Evolutionary conservation across 2,888 invertebrate genomes (phyloP).

Genomic region (Anoncus sp.): DNA sequence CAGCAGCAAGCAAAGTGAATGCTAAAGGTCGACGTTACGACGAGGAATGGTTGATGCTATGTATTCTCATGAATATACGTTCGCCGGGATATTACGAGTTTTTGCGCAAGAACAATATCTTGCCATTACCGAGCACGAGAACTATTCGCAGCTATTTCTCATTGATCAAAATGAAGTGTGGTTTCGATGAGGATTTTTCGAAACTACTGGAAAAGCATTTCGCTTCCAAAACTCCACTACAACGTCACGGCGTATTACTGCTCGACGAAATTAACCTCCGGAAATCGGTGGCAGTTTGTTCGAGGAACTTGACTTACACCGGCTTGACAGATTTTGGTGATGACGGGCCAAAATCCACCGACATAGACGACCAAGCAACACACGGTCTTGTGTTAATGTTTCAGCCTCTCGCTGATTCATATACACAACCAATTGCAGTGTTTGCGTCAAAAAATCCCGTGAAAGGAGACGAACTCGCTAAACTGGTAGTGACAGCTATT

Average conservation of each 20-base stretch:
- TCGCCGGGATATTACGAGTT: slow-evolving; percentile 60
- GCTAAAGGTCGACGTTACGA: slow-evolving; percentile 54
- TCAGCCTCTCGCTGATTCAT: too few species aligned
- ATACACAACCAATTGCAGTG: too few species aligned
- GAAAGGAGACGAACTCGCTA: slow-evolving; percentile 38
- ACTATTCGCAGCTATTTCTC: slow-evolving; percentile 61
- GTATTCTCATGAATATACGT: slow-evolving; percentile 64
- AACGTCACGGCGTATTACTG: slow-evolving; percentile 54
- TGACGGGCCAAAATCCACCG: slow-evolving; percentile 38
- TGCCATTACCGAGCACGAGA: slow-evolving; percentile 62
- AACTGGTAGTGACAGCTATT: slow-evolving; percentile 30
- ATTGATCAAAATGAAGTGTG: slow-evolving; percentile 46
- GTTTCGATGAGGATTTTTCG: slow-evolving; percentile 57
- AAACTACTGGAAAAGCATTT: slow-evolving; percentile 35
- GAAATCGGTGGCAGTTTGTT: slow-evolving; percentile 58
- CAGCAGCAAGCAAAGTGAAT: slow-evolving; percentile 42
- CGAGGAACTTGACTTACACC: slow-evolving; percentile 56
- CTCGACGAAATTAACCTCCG: slow-evolving; percentile 65
- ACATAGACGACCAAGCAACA: slow-evolving; percentile 41
- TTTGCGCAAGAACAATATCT: slow-evolving; percentile 59
- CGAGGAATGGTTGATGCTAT: slow-evolving; percentile 63
- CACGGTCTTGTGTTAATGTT: too few species aligned
- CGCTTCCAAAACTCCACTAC: slow-evolving; percentile 22
- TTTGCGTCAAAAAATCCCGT: too few species aligned
- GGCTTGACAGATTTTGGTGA: slow-evolving; percentile 65